phyloP scores from a whole-genome alignment of 1,140 invertebrate species.

The Aleiodes sp. region DNA sequence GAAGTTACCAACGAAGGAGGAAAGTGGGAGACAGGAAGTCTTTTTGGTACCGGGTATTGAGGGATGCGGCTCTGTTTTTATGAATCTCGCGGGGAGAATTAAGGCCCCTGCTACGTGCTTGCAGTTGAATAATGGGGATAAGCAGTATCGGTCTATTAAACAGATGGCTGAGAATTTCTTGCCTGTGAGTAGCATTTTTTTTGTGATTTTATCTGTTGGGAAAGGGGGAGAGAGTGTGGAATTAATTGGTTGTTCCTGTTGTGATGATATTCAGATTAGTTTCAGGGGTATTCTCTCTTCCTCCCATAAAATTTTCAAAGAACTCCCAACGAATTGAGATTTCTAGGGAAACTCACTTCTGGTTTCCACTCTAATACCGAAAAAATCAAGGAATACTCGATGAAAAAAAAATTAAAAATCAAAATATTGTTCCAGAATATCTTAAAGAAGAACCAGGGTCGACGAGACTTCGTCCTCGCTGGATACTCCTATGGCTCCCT shows the following conservation, averaged over 20 bases:
- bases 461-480: slow-evolving; percentile 57
- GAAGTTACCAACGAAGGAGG: slow-evolving; percentile 48
- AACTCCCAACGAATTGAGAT: no score
- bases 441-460: slow-evolving; percentile 42
- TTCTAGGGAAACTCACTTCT: no score
- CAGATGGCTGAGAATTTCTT: slow-evolving; percentile 57
- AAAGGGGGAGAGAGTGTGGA: no score
- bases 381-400: no score
- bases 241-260: no score
- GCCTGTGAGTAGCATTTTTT: slow-evolving; percentile 52
- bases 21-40: slow-evolving; percentile 53
- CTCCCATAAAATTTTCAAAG: no score
- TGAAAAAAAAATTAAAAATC: no score
- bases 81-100: slow-evolving; percentile 64
- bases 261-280: no score
- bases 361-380: no score
- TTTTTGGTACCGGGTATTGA: slow-evolving; percentile 79
- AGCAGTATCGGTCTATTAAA: slow-evolving; percentile 36
- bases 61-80: slow-evolving; percentile 66
- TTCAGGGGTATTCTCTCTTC: no score
- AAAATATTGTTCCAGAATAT: not conserved
- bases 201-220: no score
- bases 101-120: slow-evolving; percentile 70
- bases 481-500: slow-evolving; percentile 63
- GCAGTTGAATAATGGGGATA: slow-evolving; percentile 62